A percentile compares a stretch with the other conserved stretches of the same genome.
These are phyloP conservation scores for Ceratosolen solmsi DNA, from an alignment of 1,140 invertebrate species.

Conservation along the genomic window DNA sequence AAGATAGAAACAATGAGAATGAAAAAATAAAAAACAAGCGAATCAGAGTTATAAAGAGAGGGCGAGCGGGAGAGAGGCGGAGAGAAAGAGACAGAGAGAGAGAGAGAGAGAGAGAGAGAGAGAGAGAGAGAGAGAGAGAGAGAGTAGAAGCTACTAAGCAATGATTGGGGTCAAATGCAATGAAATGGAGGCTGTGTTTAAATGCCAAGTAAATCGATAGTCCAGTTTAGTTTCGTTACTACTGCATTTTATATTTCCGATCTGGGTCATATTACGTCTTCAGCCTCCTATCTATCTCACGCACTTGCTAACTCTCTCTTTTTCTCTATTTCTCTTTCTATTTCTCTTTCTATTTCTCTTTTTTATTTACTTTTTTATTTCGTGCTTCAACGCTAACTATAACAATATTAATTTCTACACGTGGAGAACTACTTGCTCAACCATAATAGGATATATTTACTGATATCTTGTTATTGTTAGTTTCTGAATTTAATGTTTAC, in stretches of 20 bases:
- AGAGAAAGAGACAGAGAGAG: slow-evolving; percentile 4
- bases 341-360: background rate
- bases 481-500: no score
- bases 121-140: slow-evolving; percentile 1
- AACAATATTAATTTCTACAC: no score
- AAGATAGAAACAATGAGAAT: background rate
- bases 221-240: slow-evolving; percentile 52
- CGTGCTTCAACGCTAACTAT: no score
- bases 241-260: slow-evolving; percentile 56
- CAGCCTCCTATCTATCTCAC: slow-evolving; percentile 52
- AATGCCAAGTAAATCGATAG: slow-evolving; percentile 70
- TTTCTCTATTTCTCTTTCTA: background rate
- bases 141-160: slow-evolving; percentile 35
- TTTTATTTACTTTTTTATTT: no score
- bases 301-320: slow-evolving; percentile 2
- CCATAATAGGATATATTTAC: no score
- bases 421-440: no score
- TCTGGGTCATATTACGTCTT: slow-evolving; percentile 65
- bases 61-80: background rate
- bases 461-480: no score
- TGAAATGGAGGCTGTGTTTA: slow-evolving; percentile 71
- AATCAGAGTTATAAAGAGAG: background rate
- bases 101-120: background rate
- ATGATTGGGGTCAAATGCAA: slow-evolving; percentile 64
- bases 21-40: background rate